Evolutionary conservation across 2,888 invertebrate species (phyloP), one percentile per base, ranked within the genome.

Genomic region (Augiades crinisus): DNA sequence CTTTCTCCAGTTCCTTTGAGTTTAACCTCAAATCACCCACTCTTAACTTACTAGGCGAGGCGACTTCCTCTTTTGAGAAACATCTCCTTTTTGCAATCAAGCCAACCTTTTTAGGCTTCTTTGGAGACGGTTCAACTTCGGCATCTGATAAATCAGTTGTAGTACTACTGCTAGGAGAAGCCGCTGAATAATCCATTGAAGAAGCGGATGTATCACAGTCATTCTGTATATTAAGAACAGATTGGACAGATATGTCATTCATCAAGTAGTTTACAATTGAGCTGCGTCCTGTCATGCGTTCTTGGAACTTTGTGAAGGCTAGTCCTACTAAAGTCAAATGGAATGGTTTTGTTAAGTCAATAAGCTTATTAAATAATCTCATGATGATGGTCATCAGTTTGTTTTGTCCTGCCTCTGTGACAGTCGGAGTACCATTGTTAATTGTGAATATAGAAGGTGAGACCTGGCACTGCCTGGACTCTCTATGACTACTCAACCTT

Each of bases 241-340:
- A 94, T 74, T 95, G 95, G 44, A 95, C 95, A 66, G 95, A 94
- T 53, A 95, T 91, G 72, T 95, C 94, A 75, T 94, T 95, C 74
- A 93, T 92, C 44, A 95, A 84, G 70, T 94, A 95, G 55, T 93
- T 94, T 4, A 94, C 93, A 63, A 95, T 94, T 8, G 94, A 94
- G 64, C 93, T 92, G 58, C 92, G 91, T 1, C 94, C 94, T 2
- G 91, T 91, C 72, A 92, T 92, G 53, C 92, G 90, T 62, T 94
- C 95, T 64, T 93, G 93, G 70, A 96, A 95, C 76, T 95, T 95
- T 1, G 95, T 94, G 73, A 95, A 95, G 13, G 95, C 94, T 67
- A 95, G 83, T n/a, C 95, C 96, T 53, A 96, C 88, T 47, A 95
- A 81, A 0, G 95, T 95, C 64, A 96, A 92, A 78, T 95, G 95